These are phyloP conservation scores for Pygoscelis antarcticus DNA, from an alignment of 2,113 vertebrate genomes.

Conservation along the genomic window DNA sequence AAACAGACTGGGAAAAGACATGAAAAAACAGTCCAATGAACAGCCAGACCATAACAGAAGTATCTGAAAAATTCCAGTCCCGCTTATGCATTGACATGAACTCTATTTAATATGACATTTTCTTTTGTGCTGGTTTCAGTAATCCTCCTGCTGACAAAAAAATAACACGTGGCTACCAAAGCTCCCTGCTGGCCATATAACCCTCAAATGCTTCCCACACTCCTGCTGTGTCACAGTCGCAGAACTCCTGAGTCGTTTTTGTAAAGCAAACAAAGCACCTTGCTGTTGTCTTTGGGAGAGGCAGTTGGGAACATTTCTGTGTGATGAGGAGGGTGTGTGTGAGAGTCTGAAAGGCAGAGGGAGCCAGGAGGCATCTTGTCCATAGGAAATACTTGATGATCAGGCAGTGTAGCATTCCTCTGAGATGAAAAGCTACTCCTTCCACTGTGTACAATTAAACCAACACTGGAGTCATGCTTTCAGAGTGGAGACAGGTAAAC, in stretches of 20 bases:
- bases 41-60: background rate
- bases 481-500: background rate
- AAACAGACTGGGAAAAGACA: background rate
- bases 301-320: background rate
- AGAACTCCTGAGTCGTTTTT: background rate
- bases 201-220: background rate
- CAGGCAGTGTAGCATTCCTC: conserved; percentile 15
- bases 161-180: background rate
- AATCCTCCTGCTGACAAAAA: background rate
- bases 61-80: conserved; percentile 5
- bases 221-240: background rate
- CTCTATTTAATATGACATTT: conserved; percentile 8
- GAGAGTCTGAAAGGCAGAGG: conserved; percentile 21
- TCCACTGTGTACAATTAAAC: background rate
- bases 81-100: background rate
- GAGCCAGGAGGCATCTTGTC: conserved; percentile 25
- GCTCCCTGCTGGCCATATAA: background rate
- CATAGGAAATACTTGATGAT: background rate
- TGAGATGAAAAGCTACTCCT: conserved; percentile 41
- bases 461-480: conserved; percentile 24
- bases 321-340: conserved; percentile 3
- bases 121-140: conserved; percentile 22
- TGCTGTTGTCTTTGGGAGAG: conserved; percentile 18
- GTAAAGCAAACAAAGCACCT: conserved; percentile 1
- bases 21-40: background rate